These are phyloP conservation scores for Vireo altiloquus DNA, from an alignment of 2,113 vertebrate species.

Conservation along the genomic window DNA sequence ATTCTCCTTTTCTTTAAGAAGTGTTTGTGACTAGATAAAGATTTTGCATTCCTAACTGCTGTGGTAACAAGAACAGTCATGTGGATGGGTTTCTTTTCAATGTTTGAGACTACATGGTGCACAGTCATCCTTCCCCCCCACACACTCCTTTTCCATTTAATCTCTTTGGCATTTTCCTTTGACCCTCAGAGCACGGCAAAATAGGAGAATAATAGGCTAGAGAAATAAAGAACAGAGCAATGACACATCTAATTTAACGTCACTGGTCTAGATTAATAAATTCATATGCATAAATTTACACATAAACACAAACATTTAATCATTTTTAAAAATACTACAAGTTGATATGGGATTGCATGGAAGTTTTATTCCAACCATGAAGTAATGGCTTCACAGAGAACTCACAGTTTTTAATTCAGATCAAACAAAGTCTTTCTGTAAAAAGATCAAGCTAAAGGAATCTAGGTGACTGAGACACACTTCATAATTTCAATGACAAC, in stretches of 20 bases:
- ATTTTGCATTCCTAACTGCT: not conserved
- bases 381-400: not conserved
- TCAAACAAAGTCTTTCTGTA: not conserved
- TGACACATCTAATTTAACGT: not conserved
- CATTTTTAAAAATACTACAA: not conserved
- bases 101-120: not conserved
- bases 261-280: not conserved
- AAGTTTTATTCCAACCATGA: not conserved
- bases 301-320: not conserved
- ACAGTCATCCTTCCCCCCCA: not conserved
- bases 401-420: not conserved
- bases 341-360: accelerated
- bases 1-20: not conserved
- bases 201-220: not conserved
- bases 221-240: not conserved
- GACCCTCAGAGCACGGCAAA: not conserved
- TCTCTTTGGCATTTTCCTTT: constrained; percentile 18
- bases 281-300: not conserved
- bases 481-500: not conserved
- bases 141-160: not conserved
- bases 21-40: not conserved
- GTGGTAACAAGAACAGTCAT: not conserved
- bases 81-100: not conserved
- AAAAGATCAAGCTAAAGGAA: not conserved
- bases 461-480: not conserved